Conservation (phyloP, 2,888 invertebrate genomes). For the Drosophila macrothrix region DNA sequence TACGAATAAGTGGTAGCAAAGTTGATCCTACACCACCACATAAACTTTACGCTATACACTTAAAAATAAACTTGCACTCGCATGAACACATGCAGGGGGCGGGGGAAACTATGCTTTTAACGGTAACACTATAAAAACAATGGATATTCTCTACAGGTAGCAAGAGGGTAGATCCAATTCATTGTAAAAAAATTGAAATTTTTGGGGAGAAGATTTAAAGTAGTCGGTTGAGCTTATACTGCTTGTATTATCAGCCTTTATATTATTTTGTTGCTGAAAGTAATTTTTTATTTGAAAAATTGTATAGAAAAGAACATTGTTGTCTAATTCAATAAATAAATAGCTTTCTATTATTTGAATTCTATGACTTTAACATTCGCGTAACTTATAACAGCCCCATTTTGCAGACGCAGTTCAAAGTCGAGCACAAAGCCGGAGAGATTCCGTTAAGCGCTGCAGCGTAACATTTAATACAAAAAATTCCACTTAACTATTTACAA, state of each 20-base stretch:
- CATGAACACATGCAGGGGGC: constrained; percentile 1
- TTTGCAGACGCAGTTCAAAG: not conserved
- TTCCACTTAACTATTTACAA: constrained; percentile 19
- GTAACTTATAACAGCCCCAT: constrained; percentile 13
- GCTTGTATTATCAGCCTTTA: not conserved
- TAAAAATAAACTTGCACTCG: constrained; percentile 68
- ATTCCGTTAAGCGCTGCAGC: constrained; percentile 1
- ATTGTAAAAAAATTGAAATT: not conserved
- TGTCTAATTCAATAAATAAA: not conserved
- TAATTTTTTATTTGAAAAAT: not conserved
- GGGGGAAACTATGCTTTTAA: constrained; percentile 32
- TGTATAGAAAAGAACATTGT: not conserved
- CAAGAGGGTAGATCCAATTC: constrained; percentile 17
- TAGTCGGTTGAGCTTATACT: not conserved
- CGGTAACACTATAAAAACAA: constrained; percentile 44
- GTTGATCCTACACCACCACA: constrained; percentile 50
- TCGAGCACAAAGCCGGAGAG: not conserved
- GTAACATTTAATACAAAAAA: constrained; percentile 33
- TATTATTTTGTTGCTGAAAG: not conserved
- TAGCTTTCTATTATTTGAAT: not conserved
- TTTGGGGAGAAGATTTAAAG: not conserved
- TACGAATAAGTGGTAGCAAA: constrained; percentile 32
- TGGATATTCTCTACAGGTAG: constrained; percentile 33
- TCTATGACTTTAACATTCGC: too few species aligned
- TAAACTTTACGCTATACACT: constrained; percentile 67